Conservation (phyloP, 2,113 vertebrate genomes). For the Synchiropus splendidus region DNA sequence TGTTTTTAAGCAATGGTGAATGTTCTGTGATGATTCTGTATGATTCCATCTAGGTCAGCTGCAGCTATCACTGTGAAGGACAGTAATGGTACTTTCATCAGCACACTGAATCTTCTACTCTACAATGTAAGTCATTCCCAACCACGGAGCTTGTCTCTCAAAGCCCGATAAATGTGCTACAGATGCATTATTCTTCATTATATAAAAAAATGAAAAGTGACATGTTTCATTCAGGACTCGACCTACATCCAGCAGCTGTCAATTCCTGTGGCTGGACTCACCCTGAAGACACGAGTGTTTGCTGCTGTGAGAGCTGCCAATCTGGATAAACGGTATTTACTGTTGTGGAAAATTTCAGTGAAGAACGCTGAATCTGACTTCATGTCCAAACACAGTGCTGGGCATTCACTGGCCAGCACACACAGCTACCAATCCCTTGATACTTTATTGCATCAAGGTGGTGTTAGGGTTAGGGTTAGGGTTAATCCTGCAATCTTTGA, state of each 20-base stretch:
- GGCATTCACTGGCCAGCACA: too few relatives aligned
- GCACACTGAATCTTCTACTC: constrained; percentile 89
- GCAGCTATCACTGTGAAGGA: constrained; percentile 91
- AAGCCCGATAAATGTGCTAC: not conserved
- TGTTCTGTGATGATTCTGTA: constrained; percentile 1
- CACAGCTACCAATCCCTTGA: too few relatives aligned
- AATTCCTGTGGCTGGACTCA: constrained; percentile 80
- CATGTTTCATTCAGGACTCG: constrained; percentile 75
- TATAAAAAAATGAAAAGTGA: not conserved
- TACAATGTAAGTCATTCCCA: constrained; percentile 82
- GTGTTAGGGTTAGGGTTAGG: too few relatives aligned
- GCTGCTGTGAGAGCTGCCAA: constrained; percentile 92
- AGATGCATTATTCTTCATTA: not conserved
- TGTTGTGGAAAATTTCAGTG: too few relatives aligned
- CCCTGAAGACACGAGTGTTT: constrained; percentile 95
- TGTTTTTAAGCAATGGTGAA: not conserved
- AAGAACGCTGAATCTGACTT: too few relatives aligned
- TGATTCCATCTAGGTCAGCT: constrained; percentile 74
- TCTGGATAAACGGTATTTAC: constrained; percentile 83
- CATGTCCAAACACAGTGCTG: too few relatives aligned
- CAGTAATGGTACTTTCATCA: constrained; percentile 94
- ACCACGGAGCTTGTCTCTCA: not conserved
- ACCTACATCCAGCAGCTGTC: constrained; percentile 82
- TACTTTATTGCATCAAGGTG: too few relatives aligned
- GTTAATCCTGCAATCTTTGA: too few relatives aligned